Base-by-base conservation (phyloP, 2,888 invertebrate species). In the Sylvicola cinctus region DNA sequence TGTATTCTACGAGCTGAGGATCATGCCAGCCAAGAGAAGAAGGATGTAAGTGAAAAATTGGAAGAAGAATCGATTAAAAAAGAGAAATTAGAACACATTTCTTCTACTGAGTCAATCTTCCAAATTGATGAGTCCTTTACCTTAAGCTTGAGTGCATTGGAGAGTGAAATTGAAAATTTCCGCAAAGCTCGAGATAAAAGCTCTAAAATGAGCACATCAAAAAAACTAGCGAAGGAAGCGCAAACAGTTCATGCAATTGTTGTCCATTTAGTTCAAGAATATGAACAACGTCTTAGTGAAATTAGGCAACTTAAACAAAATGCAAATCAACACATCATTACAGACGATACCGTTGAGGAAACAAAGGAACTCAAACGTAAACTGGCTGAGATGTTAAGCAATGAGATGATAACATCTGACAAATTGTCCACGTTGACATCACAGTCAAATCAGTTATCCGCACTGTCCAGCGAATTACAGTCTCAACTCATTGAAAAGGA, bases 221-320 rank as follows among this genome's bases (percentile, higher is more conserved):
- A 53, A 39, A 57, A 55, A 39, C 44, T 54, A 34, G 56, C 52
- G 13, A 54, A 51, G 39, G 56, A 54, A 45, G 55, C 56, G 1
- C 53, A 52, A 40, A 52, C 55, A 37, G 50, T 48, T 0, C 46
- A 51, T 36, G 27, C 17, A 3, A n/a, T 34, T 1, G 20, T 36
- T 25, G 25, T 13, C 10, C 33, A 25, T 16, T 16, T 36, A n/a
- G 14, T 28, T 13, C 12, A 31, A 11, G 36, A 38, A 13, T 27
- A 32, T 20, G 16, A 26, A n/a, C 35, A 38, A 13, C 29, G 38
- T n/a, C 6, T 15, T 7, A 40, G 42, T 11, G 48, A 53, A 36
- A 42, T 53, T 36, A 15, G 50, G 28, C 4, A 28, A 28, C n/a
- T 31, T 13, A 37, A 3, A 39, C 32, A 11, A 23, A 33, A 16